A percentile compares a stretch with the other conserved stretches of the same genome.
phyloP scores from a whole-genome alignment of 2,113 vertebrate genomes.

The Apodemus sylvaticus region DNA sequence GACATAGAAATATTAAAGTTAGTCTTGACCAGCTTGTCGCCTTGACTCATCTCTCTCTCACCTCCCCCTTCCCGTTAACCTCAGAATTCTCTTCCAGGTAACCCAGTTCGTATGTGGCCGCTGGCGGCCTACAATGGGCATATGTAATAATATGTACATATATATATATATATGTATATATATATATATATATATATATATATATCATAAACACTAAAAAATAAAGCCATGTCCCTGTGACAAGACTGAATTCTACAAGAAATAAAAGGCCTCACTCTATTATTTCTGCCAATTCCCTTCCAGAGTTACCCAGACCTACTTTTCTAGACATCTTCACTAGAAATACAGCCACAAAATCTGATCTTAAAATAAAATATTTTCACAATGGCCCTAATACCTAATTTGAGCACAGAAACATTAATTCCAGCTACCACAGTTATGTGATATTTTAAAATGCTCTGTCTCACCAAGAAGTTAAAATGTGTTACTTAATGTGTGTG shows the following conservation, averaged over 20 bases:
- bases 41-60: too few relatives aligned
- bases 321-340: neutral
- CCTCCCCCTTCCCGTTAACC: too few relatives aligned
- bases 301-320: neutral
- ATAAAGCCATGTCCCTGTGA: neutral
- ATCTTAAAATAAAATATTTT: constrained; percentile 9
- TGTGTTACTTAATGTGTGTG: neutral
- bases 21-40: too few relatives aligned
- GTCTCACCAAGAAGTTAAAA: neutral
- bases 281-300: neutral
- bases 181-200: too few relatives aligned
- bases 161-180: too few relatives aligned
- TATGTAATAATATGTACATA: neutral
- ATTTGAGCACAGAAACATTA: neutral
- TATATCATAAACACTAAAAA: neutral
- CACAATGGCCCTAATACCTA: neutral
- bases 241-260: neutral
- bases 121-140: too few relatives aligned
- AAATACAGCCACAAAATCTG: neutral
- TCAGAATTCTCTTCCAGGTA: too few relatives aligned
- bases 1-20: too few relatives aligned
- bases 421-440: constrained; percentile 3
- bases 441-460: neutral
- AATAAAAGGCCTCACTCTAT: neutral
- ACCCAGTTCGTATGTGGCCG: too few relatives aligned